phyloP scores from a whole-genome alignment of 2,888 invertebrate genomes.

The Andrena hattorfiana region DNA sequence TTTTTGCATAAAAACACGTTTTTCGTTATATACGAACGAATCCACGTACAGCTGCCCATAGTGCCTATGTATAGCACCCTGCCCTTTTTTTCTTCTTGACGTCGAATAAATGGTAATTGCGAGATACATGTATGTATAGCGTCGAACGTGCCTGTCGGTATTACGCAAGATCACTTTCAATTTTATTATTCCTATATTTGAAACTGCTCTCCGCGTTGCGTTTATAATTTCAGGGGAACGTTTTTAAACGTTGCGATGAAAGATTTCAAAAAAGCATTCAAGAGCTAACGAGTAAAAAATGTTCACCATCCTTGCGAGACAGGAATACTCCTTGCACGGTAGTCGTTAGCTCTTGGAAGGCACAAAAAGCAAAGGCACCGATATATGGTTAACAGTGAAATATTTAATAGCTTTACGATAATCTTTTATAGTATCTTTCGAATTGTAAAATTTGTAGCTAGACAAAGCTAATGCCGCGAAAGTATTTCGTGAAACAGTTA shows the following conservation, averaged over 20 bases:
- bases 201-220: slow-evolving; percentile 29
- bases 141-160: slow-evolving; percentile 41
- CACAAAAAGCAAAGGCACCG: not conserved
- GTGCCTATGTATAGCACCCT: slow-evolving; percentile 23
- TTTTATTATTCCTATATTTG: slow-evolving; percentile 58
- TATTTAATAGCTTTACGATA: no score
- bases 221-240: slow-evolving; percentile 30
- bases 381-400: no score
- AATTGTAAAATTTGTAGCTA: not conserved
- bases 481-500: slow-evolving; percentile 28
- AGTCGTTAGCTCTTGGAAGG: not conserved
- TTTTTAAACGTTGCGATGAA: slow-evolving; percentile 15
- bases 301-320: not conserved
- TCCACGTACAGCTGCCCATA: not conserved
- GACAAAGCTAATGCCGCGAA: not conserved
- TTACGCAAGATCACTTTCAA: slow-evolving; percentile 59
- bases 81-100: slow-evolving; percentile 43
- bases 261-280: not conserved
- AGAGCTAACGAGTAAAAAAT: not conserved
- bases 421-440: not conserved
- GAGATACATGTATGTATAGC: slow-evolving; percentile 25
- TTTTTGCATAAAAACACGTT: slow-evolving; percentile 3
- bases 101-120: slow-evolving; percentile 53
- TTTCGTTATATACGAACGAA: slow-evolving; percentile 2
- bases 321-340: not conserved